phyloP scores from a whole-genome alignment of 2,113 vertebrate genomes.

The Balaenoptera acutorostrata region DNA sequence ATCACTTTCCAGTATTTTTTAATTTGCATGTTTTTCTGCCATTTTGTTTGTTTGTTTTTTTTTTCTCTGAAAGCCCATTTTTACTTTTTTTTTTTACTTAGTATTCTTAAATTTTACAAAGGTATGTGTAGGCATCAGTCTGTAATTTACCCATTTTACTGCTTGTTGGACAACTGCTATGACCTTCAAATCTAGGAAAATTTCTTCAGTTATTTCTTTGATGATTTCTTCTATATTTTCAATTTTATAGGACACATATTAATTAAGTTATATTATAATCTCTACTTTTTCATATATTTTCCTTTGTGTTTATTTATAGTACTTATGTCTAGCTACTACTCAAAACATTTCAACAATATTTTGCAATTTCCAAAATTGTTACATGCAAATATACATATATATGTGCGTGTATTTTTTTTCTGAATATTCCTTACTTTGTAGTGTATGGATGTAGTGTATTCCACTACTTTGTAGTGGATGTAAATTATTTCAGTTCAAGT shows the following conservation, averaged over 20 bases:
- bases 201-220: neutral
- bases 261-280: neutral
- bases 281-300: neutral
- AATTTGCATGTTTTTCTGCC: neutral
- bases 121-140: neutral
- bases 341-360: neutral
- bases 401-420: too few species aligned
- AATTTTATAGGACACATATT: neutral
- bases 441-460: too few species aligned
- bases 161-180: neutral
- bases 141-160: neutral
- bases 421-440: neutral
- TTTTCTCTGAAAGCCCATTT: neutral
- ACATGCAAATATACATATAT: too few species aligned
- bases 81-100: neutral
- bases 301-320: neutral
- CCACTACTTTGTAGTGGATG: neutral
- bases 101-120: neutral
- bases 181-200: neutral
- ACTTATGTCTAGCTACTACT: neutral
- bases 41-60: neutral
- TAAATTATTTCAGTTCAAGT: neutral
- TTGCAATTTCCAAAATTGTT: neutral
- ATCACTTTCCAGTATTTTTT: neutral
- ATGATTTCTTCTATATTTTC: neutral